Percentiles rank a stretch among this genome's conserved stretches.
These are phyloP conservation scores for Pluvialis apricaria DNA, from an alignment of 2,113 vertebrate species.

Conservation along the genomic window DNA sequence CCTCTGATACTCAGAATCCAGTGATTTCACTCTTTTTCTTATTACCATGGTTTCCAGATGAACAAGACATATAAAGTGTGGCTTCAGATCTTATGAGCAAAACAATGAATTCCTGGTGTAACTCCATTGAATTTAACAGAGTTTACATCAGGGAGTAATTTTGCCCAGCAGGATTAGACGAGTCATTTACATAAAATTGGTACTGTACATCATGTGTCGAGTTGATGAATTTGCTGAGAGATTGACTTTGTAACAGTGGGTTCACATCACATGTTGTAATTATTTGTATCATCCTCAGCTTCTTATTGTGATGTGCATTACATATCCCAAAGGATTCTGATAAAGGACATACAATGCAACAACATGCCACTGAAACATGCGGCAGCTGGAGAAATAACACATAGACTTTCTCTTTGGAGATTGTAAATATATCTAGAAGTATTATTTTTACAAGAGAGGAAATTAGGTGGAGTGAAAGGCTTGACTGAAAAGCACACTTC, in stretches of 20 bases:
- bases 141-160: constrained; percentile 52
- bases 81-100: background rate
- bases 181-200: constrained; percentile 59
- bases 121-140: constrained; percentile 9
- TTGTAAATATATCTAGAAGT: background rate
- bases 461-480: background rate
- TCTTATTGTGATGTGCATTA: constrained; percentile 39
- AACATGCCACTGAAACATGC: constrained; percentile 1
- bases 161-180: constrained; percentile 38
- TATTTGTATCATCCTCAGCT: constrained; percentile 56
- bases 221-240: constrained; percentile 48
- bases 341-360: background rate
- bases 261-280: constrained; percentile 38
- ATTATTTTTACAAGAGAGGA: constrained; percentile 2
- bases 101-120: constrained; percentile 24
- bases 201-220: constrained; percentile 36
- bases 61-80: background rate
- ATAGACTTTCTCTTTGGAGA: constrained; percentile 20
- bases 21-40: constrained; percentile 11
- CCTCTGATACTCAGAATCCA: constrained; percentile 5
- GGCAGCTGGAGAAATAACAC: background rate
- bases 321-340: constrained; percentile 32
- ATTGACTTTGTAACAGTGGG: constrained; percentile 50
- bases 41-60: constrained; percentile 48
- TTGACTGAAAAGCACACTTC: background rate